Evolutionary conservation across 2,113 vertebrate species (phyloP), one percentile per base, ranked within the genome.

Genomic region (Mesocricetus auratus): DNA sequence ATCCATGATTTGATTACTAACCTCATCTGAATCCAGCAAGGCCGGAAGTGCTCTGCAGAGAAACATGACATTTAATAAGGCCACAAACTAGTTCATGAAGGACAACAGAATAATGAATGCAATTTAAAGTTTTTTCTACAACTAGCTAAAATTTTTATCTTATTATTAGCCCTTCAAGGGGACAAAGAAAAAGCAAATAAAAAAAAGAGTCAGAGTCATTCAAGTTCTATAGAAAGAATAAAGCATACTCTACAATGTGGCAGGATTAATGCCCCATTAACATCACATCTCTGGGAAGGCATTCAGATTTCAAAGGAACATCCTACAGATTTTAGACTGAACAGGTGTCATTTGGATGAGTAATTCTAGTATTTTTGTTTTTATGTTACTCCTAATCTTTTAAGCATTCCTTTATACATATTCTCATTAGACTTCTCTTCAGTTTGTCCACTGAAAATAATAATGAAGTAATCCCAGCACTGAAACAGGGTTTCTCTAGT

Each of bases 21-120:
- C 99, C 99, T 99, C 99, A 96, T 99, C 99, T 96, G 99, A 99
- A 98, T 99, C 99, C 95, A 99, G 94, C 98, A 99, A 98, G 93
- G 98, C 99, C 92, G 99, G 99, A 97, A 99, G 98, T 97, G 99
- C 99, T 83, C 99, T 99, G 97, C 39, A 92, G 75, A 66, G 73
- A 90, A 94, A 93, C 4, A 81, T 4, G 69, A 94, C 88, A 86
- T 50, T 92, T 45, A 94, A 94, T 89, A 95, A 89, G 89, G 47
- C 9, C 19, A 60, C 53, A 96, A 91, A 64, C 50, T 47, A 13
- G 87, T 96, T 94, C 68, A 93, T 60, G 90, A 93, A 92, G 31
- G 62, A 93, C 16, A 93, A 0, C 16, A 42, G 31, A 79, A 86
- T 73, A 78, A 89, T 75, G 10, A 97, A 42, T 95, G 1, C 39